phyloP scores from a whole-genome alignment of 1,140 invertebrate genomes.

The Drosophila pruinosa region DNA sequence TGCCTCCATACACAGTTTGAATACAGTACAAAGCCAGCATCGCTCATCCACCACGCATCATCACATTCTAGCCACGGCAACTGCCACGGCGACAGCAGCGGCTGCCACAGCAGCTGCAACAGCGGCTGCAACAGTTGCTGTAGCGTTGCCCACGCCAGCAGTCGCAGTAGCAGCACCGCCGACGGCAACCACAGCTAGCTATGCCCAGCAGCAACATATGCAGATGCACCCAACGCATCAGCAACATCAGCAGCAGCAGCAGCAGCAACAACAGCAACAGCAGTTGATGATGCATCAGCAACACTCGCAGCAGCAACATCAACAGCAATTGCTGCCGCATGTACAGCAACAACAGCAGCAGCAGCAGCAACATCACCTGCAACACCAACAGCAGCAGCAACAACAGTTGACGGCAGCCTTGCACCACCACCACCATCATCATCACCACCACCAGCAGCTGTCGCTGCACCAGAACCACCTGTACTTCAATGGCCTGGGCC shows the following conservation, averaged over 20 bases:
- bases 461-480: constrained; percentile 81
- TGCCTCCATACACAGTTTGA: constrained; percentile 81
- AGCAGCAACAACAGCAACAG: constrained; percentile 39
- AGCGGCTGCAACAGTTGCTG: constrained; percentile 42
- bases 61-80: constrained; percentile 75
- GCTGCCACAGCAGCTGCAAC: constrained; percentile 51
- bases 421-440: constrained; percentile 77
- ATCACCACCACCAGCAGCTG: constrained; percentile 78
- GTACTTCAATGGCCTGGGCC: constrained; percentile 74
- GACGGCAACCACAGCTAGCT: constrained; percentile 34
- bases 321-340: constrained; percentile 31
- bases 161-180: constrained; percentile 32
- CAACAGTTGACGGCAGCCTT: constrained; percentile 49
- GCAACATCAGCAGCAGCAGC: constrained; percentile 32
- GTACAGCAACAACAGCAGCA: constrained; percentile 36
- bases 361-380: constrained; percentile 31
- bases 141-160: constrained; percentile 36
- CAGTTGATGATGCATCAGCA: constrained; percentile 14
- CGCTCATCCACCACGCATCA: constrained; percentile 75
- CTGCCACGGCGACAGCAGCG: constrained; percentile 65
- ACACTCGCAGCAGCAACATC: constrained; percentile 27
- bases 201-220: constrained; percentile 47
- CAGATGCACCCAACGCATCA: no score
- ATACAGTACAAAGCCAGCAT: constrained; percentile 79
- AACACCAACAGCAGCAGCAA: constrained; percentile 59